Conservation (phyloP, 2,888 invertebrate genomes). For the Tupiocoris notatus region DNA sequence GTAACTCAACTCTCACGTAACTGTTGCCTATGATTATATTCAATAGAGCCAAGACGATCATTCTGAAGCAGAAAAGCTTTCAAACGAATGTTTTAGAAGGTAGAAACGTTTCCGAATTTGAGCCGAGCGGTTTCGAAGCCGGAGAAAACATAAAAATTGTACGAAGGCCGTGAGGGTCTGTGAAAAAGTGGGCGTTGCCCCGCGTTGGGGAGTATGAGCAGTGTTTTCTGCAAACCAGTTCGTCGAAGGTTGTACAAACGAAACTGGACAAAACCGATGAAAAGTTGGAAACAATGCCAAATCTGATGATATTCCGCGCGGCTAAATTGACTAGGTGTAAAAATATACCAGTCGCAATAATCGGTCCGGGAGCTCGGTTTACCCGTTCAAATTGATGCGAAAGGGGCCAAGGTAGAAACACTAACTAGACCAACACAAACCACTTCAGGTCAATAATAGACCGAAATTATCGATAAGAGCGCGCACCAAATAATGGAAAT, state of each 20-base stretch:
- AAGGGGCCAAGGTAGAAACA: slow-evolving; percentile 35
- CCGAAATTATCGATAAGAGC: no score
- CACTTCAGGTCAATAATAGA: no score
- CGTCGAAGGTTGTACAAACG: not conserved
- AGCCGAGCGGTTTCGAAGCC: no score
- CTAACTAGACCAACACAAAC: no score
- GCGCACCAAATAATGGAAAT: no score
- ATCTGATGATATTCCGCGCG: not conserved
- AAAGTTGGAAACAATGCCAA: slow-evolving; percentile 1
- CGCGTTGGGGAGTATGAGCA: slow-evolving; percentile 9
- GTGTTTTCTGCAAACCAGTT: not conserved
- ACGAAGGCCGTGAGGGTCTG: slow-evolving; percentile 12
- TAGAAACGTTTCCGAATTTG: no score
- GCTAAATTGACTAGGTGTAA: slow-evolving; percentile 11
- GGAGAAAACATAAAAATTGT: no score
- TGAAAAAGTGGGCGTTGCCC: slow-evolving; percentile 49
- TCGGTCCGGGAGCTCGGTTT: slow-evolving; percentile 5
- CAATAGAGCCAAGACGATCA: no score
- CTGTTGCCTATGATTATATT: no score
- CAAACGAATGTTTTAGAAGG: no score
- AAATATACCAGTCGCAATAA: slow-evolving; percentile 29
- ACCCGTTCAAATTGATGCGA: not conserved
- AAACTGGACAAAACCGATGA: slow-evolving; percentile 10
- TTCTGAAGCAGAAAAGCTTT: no score
- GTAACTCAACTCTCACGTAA: no score